Evolutionary conservation across 2,888 invertebrate species (phyloP), one percentile per base, ranked within the genome.

Genomic region (Cryptocephalus moraei): DNA sequence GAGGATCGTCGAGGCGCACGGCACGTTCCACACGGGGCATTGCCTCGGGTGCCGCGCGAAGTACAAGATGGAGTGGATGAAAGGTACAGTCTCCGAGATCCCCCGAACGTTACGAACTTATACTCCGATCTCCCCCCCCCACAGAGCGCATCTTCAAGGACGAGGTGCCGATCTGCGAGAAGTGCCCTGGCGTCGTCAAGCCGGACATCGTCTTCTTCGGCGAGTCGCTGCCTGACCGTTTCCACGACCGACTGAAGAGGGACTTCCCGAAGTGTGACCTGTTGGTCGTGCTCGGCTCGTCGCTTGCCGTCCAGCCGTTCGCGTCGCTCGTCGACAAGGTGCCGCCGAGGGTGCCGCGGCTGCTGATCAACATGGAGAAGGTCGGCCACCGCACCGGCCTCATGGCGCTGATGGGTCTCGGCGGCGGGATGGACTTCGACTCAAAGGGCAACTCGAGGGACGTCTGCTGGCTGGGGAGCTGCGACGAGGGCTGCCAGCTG

Each of bases 171-270:
- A 81, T 77, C 39, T 95, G 94, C 64, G 77, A 78, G 1, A 71
- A 75, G 34, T 72, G 75, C 40, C 76, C 80, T 0, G 85, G 85
- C 0, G 74, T 92, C 6, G 88, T 96, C 0, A 95, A 95, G 68
- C 95, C 95, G 8, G 94, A 96, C 63, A 91, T 97, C 58, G 86
- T 95, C 10, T 94, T 97, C 73, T 97, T 95, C 69, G 95, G 95
- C 0, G 95, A 96, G 74, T 79, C 80, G 64, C 75, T 96, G 11
- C 94, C 96, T 0, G 72, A 75, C 0, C 75, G 82, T 54, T 96
- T 94, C 66, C 84, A 86, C 58, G 64, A 68, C 8, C 76, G 80
- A 53, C 75, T 85, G 9, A 73, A 76, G 14, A 71, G 74, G 57
- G 95, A 96, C 72, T 91, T 96, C 64, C 73, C 78, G 39, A 74